These are phyloP conservation scores for Trichosurus vulpecula DNA, from an alignment of 2,797 vertebrate species.

Conservation along the genomic window DNA sequence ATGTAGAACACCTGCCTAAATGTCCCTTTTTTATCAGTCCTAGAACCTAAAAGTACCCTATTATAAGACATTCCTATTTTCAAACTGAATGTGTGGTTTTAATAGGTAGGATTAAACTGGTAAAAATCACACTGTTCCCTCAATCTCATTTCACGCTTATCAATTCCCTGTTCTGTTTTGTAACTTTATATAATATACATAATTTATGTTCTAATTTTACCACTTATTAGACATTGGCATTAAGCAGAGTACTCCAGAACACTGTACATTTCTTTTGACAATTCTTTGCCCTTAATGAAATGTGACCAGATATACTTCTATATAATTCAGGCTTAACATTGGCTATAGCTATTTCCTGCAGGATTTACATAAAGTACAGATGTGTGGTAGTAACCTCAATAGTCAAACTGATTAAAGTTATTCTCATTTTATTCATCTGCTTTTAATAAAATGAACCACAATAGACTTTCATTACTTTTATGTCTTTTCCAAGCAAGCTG, in stretches of 20 bases:
- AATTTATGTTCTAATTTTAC: constrained; percentile 57
- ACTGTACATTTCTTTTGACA: neutral
- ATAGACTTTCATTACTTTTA: constrained; percentile 47
- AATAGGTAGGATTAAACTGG: neutral
- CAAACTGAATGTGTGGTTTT: constrained; percentile 45
- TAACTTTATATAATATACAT: neutral
- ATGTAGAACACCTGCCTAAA: neutral
- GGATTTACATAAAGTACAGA: constrained; percentile 36
- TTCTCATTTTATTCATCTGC: constrained; percentile 50
- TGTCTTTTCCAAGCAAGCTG: constrained; percentile 57
- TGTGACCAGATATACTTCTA: constrained; percentile 13
- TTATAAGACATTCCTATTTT: neutral
- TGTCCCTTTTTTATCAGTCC: neutral
- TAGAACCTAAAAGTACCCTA: neutral
- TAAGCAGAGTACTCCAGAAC: constrained; percentile 33
- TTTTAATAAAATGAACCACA: constrained; percentile 59
- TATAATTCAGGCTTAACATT: constrained; percentile 38
- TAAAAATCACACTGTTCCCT: neutral
- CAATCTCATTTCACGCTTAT: constrained; percentile 37
- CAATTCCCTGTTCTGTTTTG: constrained; percentile 20
- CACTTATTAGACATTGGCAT: constrained; percentile 2
- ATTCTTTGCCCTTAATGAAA: constrained; percentile 12
- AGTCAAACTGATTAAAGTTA: constrained; percentile 37
- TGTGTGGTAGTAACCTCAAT: constrained; percentile 49
- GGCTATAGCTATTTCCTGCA: constrained; percentile 18